phyloP scores from a whole-genome alignment of 2,888 invertebrate species.

The Schizotus pectinicornis region DNA sequence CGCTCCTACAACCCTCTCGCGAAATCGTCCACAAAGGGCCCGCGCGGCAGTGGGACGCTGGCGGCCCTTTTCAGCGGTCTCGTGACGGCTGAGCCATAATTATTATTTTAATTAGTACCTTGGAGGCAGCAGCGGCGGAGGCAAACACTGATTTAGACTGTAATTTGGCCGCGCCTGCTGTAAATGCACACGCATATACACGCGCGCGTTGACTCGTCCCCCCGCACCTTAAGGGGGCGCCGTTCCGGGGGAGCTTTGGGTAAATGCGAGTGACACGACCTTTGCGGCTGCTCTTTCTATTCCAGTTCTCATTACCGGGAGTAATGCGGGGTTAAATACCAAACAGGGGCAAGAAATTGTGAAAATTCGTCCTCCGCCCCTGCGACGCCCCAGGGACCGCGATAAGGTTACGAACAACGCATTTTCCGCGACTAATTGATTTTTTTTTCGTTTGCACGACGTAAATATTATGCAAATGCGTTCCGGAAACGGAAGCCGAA shows the following conservation, averaged over 20 bases:
- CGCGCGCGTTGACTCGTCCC: background rate
- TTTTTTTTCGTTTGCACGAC: constrained; percentile 1
- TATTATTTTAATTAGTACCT: constrained; percentile 41
- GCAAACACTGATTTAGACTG: constrained; percentile 40
- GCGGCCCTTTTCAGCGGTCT: background rate
- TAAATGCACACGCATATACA: constrained; percentile 31
- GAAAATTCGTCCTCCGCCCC: constrained; percentile 16
- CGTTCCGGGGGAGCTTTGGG: constrained; percentile 9
- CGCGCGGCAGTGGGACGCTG: background rate
- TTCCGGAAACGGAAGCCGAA: constrained; percentile 5
- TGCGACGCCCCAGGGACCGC: constrained; percentile 2
- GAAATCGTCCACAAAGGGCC: background rate
- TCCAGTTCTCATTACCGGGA: constrained; percentile 28
- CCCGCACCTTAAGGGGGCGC: background rate
- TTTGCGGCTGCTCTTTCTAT: constrained; percentile 29
- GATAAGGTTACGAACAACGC: constrained; percentile 2
- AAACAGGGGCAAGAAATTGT: constrained; percentile 25
- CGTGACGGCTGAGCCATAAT: constrained; percentile 31
- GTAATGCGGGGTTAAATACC: constrained; percentile 27
- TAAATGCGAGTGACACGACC: constrained; percentile 24
- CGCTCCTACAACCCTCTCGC: background rate
- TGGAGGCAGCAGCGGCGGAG: constrained; percentile 31
- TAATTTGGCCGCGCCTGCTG: constrained; percentile 37
- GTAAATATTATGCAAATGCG: constrained; percentile 12
- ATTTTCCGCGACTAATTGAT: constrained; percentile 15